Evolutionary conservation across 2,888 invertebrate genomes (phyloP), one percentile per base, ranked within the genome.

Genomic region (Omphaloscelis lunosa): DNA sequence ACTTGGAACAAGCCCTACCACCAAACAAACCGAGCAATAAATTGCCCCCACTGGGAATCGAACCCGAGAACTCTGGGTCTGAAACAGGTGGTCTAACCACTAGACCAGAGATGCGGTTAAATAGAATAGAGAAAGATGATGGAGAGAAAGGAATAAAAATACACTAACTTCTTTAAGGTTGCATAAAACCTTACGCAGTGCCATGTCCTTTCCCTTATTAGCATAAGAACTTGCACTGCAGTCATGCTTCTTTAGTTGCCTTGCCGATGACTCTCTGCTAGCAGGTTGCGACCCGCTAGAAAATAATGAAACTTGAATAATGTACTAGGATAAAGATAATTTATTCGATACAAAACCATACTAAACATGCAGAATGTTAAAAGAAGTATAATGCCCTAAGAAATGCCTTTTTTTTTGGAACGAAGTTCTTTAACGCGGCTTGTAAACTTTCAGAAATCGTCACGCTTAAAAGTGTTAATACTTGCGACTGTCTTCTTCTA

Each of bases 131-230:
- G 2, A 23, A 51, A 51, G 48, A 29, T 23, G 29, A 29, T 51
- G 23, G 23, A 51, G 1, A 34, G 1, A 23, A 51, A 51, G 23
- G 3, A n/a, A 65, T 65, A 65, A 53, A 53, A 68, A 39, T 53
- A 39, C 20, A 39, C 68, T 56, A 20, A 68, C 68, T 20, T 68
- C n/a, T 53, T 68, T 56, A 20, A 68, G 87, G 82, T 93, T 93
- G 67, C 93, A 91, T 15, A 95, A 85, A 12, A 92, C 95, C 90
- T 93, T 93, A 81, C 89, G 92, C 3, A 96, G 90, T 0, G 94
- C 93, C 23, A 91, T 70, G 1, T 90, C 90, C 56, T 39, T 48
- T 0, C 0, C 39, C 0, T 4, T 53, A 4, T 5, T n/a, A 53
- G 0, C 0, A 1, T 66, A 34, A 0, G 2, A 2, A 41, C 77